Evolutionary conservation across 2,888 invertebrate genomes (phyloP).

Genomic region (Muscina levida): DNA sequence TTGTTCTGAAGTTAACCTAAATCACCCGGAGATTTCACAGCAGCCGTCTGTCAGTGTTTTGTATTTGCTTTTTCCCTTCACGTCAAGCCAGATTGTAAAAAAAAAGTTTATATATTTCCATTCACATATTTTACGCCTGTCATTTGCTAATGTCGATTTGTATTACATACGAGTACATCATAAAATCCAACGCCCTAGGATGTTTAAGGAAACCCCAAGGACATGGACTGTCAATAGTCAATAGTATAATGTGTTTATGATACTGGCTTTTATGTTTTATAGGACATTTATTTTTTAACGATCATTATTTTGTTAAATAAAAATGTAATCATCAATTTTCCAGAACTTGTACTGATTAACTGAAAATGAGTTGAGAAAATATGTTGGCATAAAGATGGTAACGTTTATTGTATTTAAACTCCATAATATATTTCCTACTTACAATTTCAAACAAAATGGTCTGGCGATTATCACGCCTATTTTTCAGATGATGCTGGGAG

Average conservation of each 20-base stretch:
- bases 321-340: too few species aligned
- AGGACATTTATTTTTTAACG: background rate
- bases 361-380: too few species aligned
- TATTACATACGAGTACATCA: background rate
- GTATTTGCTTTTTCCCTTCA: background rate
- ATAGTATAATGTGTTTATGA: conserved; percentile 10
- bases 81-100: background rate
- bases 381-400: too few species aligned
- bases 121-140: conserved; percentile 25
- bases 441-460: too few species aligned
- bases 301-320: too few species aligned
- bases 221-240: conserved; percentile 33
- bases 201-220: background rate
- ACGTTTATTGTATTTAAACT: too few species aligned
- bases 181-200: background rate
- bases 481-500: too few species aligned
- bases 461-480: too few species aligned
- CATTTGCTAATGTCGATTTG: conserved; percentile 17
- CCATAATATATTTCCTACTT: too few species aligned
- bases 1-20: conserved; percentile 36
- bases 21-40: conserved; percentile 45
- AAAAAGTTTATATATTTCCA: conserved; percentile 1
- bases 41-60: conserved; percentile 34
- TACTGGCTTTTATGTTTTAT: background rate
- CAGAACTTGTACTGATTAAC: too few species aligned